phyloP scores from a whole-genome alignment of 2,113 vertebrate genomes.

The Xyrauchen texanus region DNA sequence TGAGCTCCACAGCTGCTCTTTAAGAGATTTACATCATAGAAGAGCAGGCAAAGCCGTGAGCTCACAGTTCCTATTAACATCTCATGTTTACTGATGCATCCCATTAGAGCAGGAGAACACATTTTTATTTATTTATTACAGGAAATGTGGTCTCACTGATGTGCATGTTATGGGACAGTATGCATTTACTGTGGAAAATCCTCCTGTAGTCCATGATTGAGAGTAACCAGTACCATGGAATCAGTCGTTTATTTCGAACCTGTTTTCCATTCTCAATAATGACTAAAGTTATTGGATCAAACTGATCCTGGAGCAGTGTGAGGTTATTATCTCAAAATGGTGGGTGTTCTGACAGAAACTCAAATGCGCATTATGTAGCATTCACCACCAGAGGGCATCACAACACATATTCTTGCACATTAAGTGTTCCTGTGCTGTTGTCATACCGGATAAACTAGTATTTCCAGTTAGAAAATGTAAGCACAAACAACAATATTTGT shows the following conservation, averaged over 20 bases:
- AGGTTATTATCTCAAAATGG: neutral
- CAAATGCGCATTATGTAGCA: neutral
- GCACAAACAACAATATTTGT: conserved; percentile 32
- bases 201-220: neutral
- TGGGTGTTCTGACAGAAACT: neutral
- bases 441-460: neutral
- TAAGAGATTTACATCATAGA: conserved; percentile 43
- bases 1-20: conserved; percentile 51
- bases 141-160: too few species aligned
- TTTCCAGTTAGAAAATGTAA: conserved; percentile 12
- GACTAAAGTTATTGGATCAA: neutral
- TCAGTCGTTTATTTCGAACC: neutral
- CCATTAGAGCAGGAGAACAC: neutral
- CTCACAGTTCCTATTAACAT: conserved; percentile 33
- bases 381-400: conserved; percentile 43
- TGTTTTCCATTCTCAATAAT: neutral
- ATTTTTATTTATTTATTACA: neutral
- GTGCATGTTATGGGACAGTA: neutral
- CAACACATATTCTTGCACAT: neutral
- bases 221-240: neutral
- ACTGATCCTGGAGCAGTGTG: neutral
- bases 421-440: neutral
- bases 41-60: conserved; percentile 43
- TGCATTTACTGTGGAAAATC: neutral
- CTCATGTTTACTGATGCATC: conserved; percentile 4